A percentile compares a stretch with the other conserved stretches of the same genome.
phyloP scores from a whole-genome alignment of 2,797 vertebrate species.

The Xiphorhynchus erythropygius region DNA sequence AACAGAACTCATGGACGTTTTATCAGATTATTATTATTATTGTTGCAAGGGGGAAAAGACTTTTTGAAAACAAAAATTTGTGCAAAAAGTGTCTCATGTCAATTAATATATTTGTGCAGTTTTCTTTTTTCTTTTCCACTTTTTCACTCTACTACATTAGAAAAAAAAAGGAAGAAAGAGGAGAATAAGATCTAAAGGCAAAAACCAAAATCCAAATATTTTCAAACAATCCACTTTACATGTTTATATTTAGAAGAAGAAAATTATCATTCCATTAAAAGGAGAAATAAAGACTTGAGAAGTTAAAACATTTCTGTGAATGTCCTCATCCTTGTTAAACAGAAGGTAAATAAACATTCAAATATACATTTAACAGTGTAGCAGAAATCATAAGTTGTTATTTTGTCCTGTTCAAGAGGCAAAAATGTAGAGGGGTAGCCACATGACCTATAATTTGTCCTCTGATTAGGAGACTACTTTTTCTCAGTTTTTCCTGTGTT shows the following conservation, averaged over 20 bases:
- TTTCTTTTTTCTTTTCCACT: background rate
- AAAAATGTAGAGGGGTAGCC: background rate
- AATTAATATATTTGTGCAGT: background rate
- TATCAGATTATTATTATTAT: background rate
- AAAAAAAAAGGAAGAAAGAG: background rate
- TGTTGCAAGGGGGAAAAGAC: background rate
- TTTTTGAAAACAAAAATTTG: background rate
- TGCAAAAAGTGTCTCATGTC: background rate
- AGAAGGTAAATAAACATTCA: background rate
- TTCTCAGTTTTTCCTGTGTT: background rate
- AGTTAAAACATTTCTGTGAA: background rate
- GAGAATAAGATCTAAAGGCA: background rate
- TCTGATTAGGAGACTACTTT: background rate
- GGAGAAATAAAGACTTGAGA: background rate
- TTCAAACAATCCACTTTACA: background rate
- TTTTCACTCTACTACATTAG: background rate
- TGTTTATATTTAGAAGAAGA: background rate
- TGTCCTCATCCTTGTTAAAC: background rate
- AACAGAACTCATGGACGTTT: background rate
- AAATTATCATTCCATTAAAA: background rate
- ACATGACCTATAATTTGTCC: background rate
- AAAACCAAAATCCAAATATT: background rate
- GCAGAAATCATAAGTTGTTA: background rate
- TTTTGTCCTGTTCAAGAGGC: background rate
- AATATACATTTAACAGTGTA: background rate